A percentile compares a stretch with the other conserved stretches of the same genome.
Conservation (phyloP, 2,797 vertebrate genomes). For the Salmo trutta region DNA sequence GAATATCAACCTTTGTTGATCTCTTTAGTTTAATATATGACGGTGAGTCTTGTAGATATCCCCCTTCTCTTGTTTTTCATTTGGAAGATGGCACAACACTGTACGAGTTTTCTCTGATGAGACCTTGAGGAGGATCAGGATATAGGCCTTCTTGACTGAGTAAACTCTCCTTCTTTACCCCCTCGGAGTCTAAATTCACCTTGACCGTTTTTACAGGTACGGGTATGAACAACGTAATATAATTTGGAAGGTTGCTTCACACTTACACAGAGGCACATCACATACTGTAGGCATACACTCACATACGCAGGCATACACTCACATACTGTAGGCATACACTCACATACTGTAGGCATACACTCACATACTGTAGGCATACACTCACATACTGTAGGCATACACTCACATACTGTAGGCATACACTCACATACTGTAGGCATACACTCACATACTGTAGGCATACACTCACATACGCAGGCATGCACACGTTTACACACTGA, state of each 20-base stretch:
- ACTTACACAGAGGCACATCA: neutral
- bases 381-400: no score
- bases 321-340: no score
- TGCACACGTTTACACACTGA: no score
- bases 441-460: neutral
- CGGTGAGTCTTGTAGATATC: neutral
- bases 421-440: no score
- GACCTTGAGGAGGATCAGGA: neutral
- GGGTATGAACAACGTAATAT: neutral
- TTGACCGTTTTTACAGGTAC: neutral
- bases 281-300: neutral
- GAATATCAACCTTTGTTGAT: neutral
- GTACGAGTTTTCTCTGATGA: neutral
- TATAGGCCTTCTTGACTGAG: neutral
- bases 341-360: no score
- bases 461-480: no score
- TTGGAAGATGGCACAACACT: neutral
- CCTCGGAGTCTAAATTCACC: neutral
- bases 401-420: no score
- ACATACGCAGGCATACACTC: no score
- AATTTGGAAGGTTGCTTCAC: neutral
- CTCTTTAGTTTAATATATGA: neutral
- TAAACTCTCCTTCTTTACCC: neutral
- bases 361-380: no score
- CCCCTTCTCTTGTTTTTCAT: neutral